Evolutionary conservation across 2,888 invertebrate species (phyloP).

Genomic region (Drosophila infuscata): DNA sequence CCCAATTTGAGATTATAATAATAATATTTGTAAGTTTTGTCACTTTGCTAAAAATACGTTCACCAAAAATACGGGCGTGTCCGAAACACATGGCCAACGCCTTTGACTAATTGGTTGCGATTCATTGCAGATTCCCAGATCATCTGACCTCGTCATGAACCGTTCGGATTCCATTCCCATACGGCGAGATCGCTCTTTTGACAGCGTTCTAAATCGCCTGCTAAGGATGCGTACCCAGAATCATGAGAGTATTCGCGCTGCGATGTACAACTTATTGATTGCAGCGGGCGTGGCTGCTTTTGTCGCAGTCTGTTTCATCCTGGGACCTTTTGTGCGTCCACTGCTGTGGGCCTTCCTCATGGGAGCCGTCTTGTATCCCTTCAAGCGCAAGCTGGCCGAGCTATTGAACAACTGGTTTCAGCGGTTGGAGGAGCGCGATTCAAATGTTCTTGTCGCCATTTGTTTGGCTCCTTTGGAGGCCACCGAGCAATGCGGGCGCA

Average conservation of each 20-base stretch:
- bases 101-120: conserved; percentile 13
- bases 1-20: conserved; percentile 17
- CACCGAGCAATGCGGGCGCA: conserved; percentile 90
- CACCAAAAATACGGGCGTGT: conserved; percentile 37
- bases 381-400: conserved; percentile 93
- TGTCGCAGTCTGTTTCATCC: conserved; percentile 91
- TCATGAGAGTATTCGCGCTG: conserved; percentile 84
- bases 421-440: conserved; percentile 88
- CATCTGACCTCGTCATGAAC: conserved; percentile 70
- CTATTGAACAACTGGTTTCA: conserved; percentile 92
- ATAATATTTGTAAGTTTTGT: conserved; percentile 39
- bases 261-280: conserved; percentile 84
- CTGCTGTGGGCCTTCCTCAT: conserved; percentile 97
- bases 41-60: conserved; percentile 39
- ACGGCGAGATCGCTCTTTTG: conserved; percentile 84
- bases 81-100: conserved; percentile 31
- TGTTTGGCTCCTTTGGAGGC: conserved; percentile 90
- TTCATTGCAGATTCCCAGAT: conserved; percentile 35
- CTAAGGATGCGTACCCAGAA: conserved; percentile 83
- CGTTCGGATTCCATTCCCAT: conserved; percentile 81
- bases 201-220: conserved; percentile 83
- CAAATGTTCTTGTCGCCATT: conserved; percentile 87
- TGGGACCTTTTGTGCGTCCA: conserved; percentile 97
- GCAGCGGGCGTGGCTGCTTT: conserved; percentile 83
- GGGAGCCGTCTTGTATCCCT: conserved; percentile 98